Conservation (phyloP, 23 tunicate species). For the Aplidium turbinatum region DNA sequence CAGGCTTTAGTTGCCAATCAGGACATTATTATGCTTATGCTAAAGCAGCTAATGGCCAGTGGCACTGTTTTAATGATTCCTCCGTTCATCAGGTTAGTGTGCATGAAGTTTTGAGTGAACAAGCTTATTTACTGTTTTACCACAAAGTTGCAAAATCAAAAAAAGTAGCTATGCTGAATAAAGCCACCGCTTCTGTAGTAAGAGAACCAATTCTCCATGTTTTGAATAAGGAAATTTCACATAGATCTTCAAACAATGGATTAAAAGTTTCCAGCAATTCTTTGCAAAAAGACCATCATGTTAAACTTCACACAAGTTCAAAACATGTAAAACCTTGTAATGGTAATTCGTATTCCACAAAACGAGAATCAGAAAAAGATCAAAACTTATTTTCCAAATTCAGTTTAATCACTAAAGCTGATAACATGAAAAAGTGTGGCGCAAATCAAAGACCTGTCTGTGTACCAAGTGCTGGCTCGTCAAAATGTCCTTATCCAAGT, state of each 20-base stretch:
- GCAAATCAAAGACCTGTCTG: no score
- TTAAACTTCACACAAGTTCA: no score
- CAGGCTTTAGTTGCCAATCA: slow-evolving; percentile 83
- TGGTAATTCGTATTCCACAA: no score
- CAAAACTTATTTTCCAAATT: no score
- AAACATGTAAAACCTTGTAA: no score
- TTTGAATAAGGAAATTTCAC: slow-evolving; percentile 27
- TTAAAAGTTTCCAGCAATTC: no score
- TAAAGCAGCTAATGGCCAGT: slow-evolving; percentile 84
- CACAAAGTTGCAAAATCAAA: slow-evolving; percentile 1
- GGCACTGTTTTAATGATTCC: slow-evolving; percentile 96
- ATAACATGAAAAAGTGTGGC: no score
- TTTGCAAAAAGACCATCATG: no score
- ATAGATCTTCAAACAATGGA: background rate
- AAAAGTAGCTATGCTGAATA: background rate
- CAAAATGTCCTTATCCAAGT: no score
- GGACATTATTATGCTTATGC: slow-evolving; percentile 97
- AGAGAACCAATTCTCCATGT: slow-evolving; percentile 43
- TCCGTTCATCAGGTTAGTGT: slow-evolving; percentile 80
- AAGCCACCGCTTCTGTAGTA: background rate
- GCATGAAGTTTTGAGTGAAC: slow-evolving; percentile 75
- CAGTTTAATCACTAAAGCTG: no score
- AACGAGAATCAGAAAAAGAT: no score
- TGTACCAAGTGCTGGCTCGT: no score
- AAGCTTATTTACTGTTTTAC: slow-evolving; percentile 90